These are phyloP conservation scores for Aphodius sticticus DNA, from an alignment of 2,888 invertebrate genomes.

Conservation along the genomic window DNA sequence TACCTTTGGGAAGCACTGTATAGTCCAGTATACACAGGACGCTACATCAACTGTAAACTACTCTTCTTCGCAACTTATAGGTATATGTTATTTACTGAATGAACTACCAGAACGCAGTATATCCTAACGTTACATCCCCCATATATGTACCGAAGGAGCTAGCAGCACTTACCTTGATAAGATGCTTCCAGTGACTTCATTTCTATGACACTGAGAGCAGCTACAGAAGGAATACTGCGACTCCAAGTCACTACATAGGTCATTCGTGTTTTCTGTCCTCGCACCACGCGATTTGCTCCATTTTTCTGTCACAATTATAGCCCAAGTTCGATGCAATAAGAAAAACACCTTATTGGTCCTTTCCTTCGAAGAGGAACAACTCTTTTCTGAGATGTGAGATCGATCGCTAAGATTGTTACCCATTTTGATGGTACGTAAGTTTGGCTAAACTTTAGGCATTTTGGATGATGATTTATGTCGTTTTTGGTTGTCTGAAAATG, in stretches of 20 bases:
- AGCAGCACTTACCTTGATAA: conserved; percentile 42
- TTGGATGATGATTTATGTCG: neutral
- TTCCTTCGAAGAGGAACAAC: conserved; percentile 27
- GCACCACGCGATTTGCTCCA: conserved; percentile 44
- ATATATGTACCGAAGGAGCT: neutral
- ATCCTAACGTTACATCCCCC: no score
- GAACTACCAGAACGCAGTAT: no score
- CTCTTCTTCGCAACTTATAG: no score
- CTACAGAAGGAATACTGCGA: conserved; percentile 56
- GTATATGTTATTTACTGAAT: no score
- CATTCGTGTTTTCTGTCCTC: conserved; percentile 32
- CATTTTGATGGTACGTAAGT: conserved; percentile 29
- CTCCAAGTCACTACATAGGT: conserved; percentile 46
- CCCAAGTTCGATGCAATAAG: conserved; percentile 56
- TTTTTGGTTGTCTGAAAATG: neutral
- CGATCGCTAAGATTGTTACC: conserved; percentile 39
- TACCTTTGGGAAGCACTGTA: no score
- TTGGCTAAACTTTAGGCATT: neutral
- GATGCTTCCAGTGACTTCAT: conserved; percentile 47
- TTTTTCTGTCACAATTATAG: conserved; percentile 53
- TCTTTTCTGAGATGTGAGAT: conserved; percentile 37
- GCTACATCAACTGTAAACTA: no score
- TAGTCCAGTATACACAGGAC: no score
- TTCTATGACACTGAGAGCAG: conserved; percentile 54
- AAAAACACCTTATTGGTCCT: conserved; percentile 50